Percentiles rank a stretch among this genome's conserved stretches.
These are phyloP conservation scores for Acleris holmiana DNA, from an alignment of 2,888 invertebrate species.

Conservation along the genomic window DNA sequence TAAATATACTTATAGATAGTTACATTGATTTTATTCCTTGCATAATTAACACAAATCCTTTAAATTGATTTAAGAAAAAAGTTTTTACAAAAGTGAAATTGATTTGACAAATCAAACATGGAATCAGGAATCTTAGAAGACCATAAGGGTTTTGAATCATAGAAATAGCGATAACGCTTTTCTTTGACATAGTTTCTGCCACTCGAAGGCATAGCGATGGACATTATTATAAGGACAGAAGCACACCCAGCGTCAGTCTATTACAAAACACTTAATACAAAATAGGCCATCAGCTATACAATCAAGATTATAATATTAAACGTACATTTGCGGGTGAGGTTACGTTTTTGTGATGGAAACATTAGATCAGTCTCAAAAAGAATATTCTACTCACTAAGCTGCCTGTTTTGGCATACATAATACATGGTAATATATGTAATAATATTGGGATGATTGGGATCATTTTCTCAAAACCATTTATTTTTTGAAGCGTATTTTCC, in stretches of 20 bases:
- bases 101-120: conserved; percentile 23
- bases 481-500: too few relatives aligned
- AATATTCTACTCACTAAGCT: conserved; percentile 28
- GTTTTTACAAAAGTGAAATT: conserved; percentile 36
- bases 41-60: conserved; percentile 60
- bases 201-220: neutral
- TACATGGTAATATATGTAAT: too few relatives aligned
- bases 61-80: conserved; percentile 39
- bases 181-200: neutral
- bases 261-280: conserved; percentile 60
- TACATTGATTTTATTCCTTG: conserved; percentile 62
- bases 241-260: conserved; percentile 60
- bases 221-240: conserved; percentile 38
- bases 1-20: conserved; percentile 78
- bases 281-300: conserved; percentile 61
- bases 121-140: neutral
- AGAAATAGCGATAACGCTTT: conserved; percentile 14
- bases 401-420: conserved; percentile 5
- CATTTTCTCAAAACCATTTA: too few relatives aligned
- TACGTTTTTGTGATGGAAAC: conserved; percentile 15
- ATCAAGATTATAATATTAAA: conserved; percentile 10
- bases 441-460: too few relatives aligned
- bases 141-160: conserved; percentile 3
- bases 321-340: conserved; percentile 6
- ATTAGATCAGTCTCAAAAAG: conserved; percentile 28